phyloP scores from a whole-genome alignment of 2,797 vertebrate genomes.

The Tangara arthus region DNA sequence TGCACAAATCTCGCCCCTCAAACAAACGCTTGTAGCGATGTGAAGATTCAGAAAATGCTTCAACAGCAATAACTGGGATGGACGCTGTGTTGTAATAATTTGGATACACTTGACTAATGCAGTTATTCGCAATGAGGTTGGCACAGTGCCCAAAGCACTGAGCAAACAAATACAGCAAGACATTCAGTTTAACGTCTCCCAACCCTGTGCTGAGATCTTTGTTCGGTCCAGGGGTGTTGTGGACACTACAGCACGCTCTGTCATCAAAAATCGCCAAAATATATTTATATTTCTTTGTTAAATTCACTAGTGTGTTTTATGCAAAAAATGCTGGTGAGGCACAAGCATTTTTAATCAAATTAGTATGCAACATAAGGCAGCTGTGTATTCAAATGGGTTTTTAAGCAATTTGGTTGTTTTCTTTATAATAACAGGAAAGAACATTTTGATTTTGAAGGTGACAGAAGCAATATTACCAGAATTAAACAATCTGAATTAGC shows the following conservation, averaged over 20 bases:
- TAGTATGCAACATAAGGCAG: constrained; percentile 86
- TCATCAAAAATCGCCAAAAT: constrained; percentile 32
- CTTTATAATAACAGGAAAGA: constrained; percentile 88
- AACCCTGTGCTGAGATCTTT: constrained; percentile 59
- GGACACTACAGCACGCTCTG: constrained; percentile 26
- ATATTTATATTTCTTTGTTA: constrained; percentile 71
- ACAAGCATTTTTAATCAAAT: constrained; percentile 82
- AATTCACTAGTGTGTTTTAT: constrained; percentile 73
- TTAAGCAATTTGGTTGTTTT: constrained; percentile 88
- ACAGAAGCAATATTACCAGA: constrained; percentile 89
- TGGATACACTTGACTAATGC: constrained; percentile 85
- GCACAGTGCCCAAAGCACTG: constrained; percentile 79
- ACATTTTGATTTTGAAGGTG: constrained; percentile 90
- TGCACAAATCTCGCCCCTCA: constrained; percentile 59
- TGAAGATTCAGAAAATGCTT: constrained; percentile 77
- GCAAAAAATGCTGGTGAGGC: constrained; percentile 78
- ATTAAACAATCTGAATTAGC: constrained; percentile 88
- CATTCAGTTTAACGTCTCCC: constrained; percentile 69
- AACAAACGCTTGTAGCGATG: constrained; percentile 68
- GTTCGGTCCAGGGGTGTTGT: constrained; percentile 51
- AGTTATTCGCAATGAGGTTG: constrained; percentile 83
- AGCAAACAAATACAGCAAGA: constrained; percentile 77
- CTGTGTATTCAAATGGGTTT: constrained; percentile 87
- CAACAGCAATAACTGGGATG: constrained; percentile 79
- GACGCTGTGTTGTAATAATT: constrained; percentile 84